Conservation (phyloP, 2,113 vertebrate species). For the Oreocharis arfaki region DNA sequence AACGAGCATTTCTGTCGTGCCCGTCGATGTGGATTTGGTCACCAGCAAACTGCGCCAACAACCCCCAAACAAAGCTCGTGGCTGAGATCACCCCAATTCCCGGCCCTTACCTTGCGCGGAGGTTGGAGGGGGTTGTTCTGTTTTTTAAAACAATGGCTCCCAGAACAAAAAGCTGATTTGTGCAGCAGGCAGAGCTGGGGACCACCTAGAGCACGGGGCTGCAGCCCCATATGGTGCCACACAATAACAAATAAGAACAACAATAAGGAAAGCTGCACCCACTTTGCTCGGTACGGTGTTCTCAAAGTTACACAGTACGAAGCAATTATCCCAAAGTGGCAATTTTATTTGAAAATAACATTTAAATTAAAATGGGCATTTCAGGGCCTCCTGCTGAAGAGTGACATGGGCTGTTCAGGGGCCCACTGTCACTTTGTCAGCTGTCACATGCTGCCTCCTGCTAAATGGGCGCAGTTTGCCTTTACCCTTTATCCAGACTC, state of each 20-base stretch:
- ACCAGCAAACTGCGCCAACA: background rate
- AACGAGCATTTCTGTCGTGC: background rate
- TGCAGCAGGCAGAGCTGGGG: slow-evolving; percentile 41
- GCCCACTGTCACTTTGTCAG: slow-evolving; percentile 68
- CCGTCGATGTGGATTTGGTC: background rate
- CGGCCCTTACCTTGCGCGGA: background rate
- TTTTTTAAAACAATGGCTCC: slow-evolving; percentile 40
- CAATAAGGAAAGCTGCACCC: slow-evolving; percentile 60
- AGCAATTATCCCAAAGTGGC: slow-evolving; percentile 66
- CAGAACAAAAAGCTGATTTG: slow-evolving; percentile 57
- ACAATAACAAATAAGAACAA: slow-evolving; percentile 63
- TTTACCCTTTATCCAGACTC: slow-evolving; percentile 59
- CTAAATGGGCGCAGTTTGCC: slow-evolving; percentile 64
- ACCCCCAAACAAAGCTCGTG: background rate
- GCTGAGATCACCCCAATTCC: background rate
- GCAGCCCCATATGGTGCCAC: slow-evolving; percentile 52
- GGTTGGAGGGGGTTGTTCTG: background rate
- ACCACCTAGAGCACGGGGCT: slow-evolving; percentile 57
- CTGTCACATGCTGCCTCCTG: slow-evolving; percentile 64
- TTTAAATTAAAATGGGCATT: slow-evolving; percentile 70
- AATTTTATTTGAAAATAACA: slow-evolving; percentile 70
- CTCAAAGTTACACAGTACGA: slow-evolving; percentile 61
- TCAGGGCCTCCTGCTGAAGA: slow-evolving; percentile 63
- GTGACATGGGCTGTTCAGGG: slow-evolving; percentile 61
- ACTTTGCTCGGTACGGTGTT: slow-evolving; percentile 53